phyloP scores from a whole-genome alignment of 2,113 vertebrate genomes.

The Tringa solitaria region DNA sequence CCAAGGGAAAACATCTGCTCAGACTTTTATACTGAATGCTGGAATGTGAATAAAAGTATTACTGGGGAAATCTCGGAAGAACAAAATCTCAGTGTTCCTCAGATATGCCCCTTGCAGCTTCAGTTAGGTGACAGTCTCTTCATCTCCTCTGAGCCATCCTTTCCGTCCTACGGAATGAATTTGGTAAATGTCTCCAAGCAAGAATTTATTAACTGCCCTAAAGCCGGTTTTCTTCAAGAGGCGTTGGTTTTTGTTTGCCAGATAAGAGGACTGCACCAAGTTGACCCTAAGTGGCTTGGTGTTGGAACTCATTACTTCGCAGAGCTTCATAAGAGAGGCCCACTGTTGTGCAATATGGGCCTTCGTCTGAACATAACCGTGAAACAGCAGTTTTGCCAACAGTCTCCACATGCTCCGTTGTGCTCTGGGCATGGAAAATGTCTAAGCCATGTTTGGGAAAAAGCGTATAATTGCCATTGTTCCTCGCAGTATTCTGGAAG shows the following conservation, averaged over 20 bases:
- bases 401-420: slow-evolving; percentile 61
- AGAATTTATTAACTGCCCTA: slow-evolving; percentile 77
- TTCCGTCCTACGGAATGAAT: slow-evolving; percentile 76
- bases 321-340: slow-evolving; percentile 66
- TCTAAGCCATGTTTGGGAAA: slow-evolving; percentile 73
- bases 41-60: slow-evolving; percentile 27
- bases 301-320: slow-evolving; percentile 81
- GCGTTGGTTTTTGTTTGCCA: slow-evolving; percentile 71
- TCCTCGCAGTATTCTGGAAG: slow-evolving; percentile 73
- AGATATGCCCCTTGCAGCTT: slow-evolving; percentile 83
- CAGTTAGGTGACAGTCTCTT: slow-evolving; percentile 80
- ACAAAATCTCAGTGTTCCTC: slow-evolving; percentile 61
- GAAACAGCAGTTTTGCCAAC: slow-evolving; percentile 77
- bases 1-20: slow-evolving; percentile 73
- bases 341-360: slow-evolving; percentile 72
- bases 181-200: slow-evolving; percentile 78
- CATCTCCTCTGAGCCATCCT: slow-evolving; percentile 72
- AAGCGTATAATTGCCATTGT: slow-evolving; percentile 77
- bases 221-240: slow-evolving; percentile 20
- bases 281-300: slow-evolving; percentile 76
- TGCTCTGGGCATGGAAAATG: slow-evolving; percentile 83
- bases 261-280: slow-evolving; percentile 64
- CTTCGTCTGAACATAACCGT: slow-evolving; percentile 80
- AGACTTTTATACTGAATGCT: slow-evolving; percentile 71
- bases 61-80: neutral